Percentiles rank a stretch among this genome's conserved stretches.
Conservation (phyloP, 2,888 invertebrate genomes). For the Nephrotoma guestfalica region DNA sequence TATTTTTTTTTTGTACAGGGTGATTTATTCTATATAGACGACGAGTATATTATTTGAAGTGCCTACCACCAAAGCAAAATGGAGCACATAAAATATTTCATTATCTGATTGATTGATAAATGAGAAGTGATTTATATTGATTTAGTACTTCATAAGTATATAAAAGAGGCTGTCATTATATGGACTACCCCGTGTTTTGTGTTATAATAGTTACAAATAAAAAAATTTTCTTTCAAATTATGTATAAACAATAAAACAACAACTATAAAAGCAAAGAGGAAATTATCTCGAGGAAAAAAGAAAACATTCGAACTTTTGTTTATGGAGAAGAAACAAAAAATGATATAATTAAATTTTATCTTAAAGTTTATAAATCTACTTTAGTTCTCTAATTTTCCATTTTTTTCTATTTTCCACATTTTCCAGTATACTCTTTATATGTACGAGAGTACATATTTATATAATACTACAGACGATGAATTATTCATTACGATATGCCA, state of each 20-base stretch:
- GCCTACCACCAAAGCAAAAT: not conserved
- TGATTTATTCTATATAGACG: not conserved
- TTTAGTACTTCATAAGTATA: not conserved
- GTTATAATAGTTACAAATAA: not conserved
- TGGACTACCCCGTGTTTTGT: not conserved
- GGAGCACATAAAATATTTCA: not conserved
- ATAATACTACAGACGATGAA: not conserved
- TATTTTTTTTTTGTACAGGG: not conserved
- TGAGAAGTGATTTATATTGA: not conserved
- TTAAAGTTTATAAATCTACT: not conserved
- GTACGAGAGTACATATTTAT: not conserved
- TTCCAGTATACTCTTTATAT: not conserved
- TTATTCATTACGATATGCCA: not conserved
- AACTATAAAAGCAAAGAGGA: not conserved
- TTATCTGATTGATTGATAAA: not conserved
- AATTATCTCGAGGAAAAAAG: not conserved
- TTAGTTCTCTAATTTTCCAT: not conserved
- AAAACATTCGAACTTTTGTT: not conserved
- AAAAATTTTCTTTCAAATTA: not conserved
- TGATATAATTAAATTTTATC: not conserved
- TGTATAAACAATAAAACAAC: not conserved
- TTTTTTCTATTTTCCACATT: not conserved
- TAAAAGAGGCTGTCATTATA: not conserved
- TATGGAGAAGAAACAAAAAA: not conserved
- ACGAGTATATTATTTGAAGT: not conserved